phyloP scores from a whole-genome alignment of 2,888 invertebrate species.

The Ditula angustiorana region DNA sequence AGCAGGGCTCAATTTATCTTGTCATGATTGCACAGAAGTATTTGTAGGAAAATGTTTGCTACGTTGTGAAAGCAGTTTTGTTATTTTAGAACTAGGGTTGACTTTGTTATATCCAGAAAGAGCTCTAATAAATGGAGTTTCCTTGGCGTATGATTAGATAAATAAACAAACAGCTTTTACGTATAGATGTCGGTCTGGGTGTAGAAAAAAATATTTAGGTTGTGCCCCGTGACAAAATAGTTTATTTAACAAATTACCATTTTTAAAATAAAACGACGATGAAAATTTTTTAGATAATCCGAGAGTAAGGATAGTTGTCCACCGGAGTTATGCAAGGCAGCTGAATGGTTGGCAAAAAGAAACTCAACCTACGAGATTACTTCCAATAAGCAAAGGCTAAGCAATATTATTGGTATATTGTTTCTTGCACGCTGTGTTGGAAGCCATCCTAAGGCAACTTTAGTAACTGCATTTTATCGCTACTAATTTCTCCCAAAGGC shows the following conservation, averaged over 20 bases:
- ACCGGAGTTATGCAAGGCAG: no score
- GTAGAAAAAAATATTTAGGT: not conserved
- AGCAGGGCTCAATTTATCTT: conserved; percentile 21
- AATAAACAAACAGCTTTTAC: conserved; percentile 40
- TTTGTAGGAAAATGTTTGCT: not conserved
- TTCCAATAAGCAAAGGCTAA: no score
- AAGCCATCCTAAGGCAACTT: no score
- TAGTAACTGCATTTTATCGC: no score
- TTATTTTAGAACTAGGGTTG: conserved; percentile 1
- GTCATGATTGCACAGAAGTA: conserved; percentile 1
- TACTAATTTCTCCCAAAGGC: not conserved
- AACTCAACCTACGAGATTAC: no score
- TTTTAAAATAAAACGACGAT: not conserved
- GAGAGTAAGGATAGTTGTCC: not conserved
- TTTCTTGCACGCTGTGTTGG: no score
- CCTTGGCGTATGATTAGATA: conserved; percentile 42
- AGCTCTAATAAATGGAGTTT: not conserved
- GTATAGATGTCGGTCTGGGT: not conserved
- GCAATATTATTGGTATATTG: no score
- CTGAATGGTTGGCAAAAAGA: no score
- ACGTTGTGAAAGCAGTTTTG: not conserved
- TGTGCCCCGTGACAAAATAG: no score
- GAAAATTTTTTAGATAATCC: not conserved
- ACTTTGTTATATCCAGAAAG: not conserved
- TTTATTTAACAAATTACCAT: no score